Evolutionary conservation across 1,140 invertebrate species (phyloP).

Genomic region (Platyura marginata): DNA sequence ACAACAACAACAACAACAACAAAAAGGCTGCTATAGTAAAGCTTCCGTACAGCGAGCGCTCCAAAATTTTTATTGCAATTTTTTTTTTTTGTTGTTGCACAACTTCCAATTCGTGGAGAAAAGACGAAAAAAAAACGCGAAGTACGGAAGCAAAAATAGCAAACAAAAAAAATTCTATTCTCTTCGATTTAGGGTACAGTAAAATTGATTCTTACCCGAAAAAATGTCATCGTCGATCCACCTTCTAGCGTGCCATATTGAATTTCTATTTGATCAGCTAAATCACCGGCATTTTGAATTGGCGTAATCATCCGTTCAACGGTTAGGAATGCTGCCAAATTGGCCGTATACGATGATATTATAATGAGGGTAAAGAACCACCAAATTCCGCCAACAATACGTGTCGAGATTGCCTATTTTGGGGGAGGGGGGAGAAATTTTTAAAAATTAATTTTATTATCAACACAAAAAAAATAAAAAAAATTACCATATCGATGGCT

Average conservation of each 20-base stretch:
- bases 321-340: conserved; percentile 89
- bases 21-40: no score
- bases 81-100: no score
- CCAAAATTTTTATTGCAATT: no score
- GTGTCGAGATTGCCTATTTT: conserved; percentile 80
- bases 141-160: neutral
- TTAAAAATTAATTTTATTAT: no score
- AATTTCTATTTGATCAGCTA: conserved; percentile 86
- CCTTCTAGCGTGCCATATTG: conserved; percentile 83
- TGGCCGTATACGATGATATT: conserved; percentile 95
- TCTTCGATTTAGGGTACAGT: neutral
- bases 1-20: no score
- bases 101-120: no score
- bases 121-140: no score
- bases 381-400: conserved; percentile 91
- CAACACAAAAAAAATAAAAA: no score
- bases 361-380: conserved; percentile 99
- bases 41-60: neutral
- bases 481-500: no score
- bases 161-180: neutral
- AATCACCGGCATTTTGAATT: conserved; percentile 87
- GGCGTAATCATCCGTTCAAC: conserved; percentile 93
- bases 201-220: conserved; percentile 52
- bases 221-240: conserved; percentile 94
- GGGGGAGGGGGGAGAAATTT: no score